Evolutionary conservation across 2,888 invertebrate species (phyloP), one percentile per base, ranked within the genome.

Genomic region (Parnassius glacialis): DNA sequence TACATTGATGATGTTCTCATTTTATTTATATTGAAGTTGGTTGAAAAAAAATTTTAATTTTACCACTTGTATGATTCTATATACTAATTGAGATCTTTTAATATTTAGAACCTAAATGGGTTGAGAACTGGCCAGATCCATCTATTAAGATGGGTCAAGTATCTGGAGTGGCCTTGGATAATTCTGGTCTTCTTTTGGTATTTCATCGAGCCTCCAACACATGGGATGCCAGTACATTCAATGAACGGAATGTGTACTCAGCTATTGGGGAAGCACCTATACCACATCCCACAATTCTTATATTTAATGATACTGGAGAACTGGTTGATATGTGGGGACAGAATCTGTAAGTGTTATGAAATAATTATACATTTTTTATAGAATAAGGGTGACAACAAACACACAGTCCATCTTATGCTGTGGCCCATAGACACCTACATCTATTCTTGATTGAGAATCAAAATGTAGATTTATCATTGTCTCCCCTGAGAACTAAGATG

Each of bases 151-250:
- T 94, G 63, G 97, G 97, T 1, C 96, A 97, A 79, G 94, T 97
- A 1, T 94, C 96, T 0, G 97, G 96, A 5, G 94, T 98, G 1
- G 94, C 96, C 7, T 88, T 97, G 13, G 96, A 97, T 78, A 90
- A 87, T 2, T 78, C 89, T n/a, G 96, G 96, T 0, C 93, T 94
- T 65, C 90, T 97, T 11, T 93, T 95, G 12, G 93, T 97, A 48
- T 97, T 98, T 79, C 98, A 98, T 83, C 92, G 98, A 68, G 96
- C 94, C 0, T 87, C 93, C 61, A 92, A 94, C 68, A 78, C 92
- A 0, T 96, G 96, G 96, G 92, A 90, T 61, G 77, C 74, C 3
- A 76, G 71, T 5, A 93, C 95, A 1, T 96, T 96, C 75, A 84
- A 92, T 53, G 67, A 70, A 0, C 75, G 86, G 12, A 93, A 96